These are phyloP conservation scores for Sander lucioperca DNA, from an alignment of 2,113 vertebrate species.

Conservation along the genomic window DNA sequence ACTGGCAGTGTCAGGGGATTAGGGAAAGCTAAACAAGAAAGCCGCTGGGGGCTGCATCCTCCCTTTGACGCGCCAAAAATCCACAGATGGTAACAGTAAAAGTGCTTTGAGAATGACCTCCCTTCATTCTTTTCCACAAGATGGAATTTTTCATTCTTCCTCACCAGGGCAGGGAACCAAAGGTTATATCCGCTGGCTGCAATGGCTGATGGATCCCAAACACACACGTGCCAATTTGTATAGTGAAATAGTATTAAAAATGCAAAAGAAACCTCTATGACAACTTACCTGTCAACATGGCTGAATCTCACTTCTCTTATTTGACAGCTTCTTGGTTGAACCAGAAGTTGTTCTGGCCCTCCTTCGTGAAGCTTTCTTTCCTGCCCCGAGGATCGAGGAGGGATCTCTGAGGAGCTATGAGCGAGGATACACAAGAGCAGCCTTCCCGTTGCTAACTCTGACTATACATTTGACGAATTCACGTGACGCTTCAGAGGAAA, in stretches of 20 bases:
- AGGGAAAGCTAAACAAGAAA: conserved; percentile 59
- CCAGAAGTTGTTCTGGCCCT: too few species aligned
- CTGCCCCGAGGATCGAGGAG: too few species aligned
- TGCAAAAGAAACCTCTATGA: not conserved
- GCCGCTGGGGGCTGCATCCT: conserved; percentile 56
- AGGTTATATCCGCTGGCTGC: not conserved
- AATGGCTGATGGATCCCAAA: conserved; percentile 1
- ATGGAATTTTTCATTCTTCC: conserved; percentile 36
- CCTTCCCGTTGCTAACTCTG: too few species aligned
- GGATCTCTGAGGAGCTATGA: too few species aligned
- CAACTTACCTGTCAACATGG: too few species aligned
- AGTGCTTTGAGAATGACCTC: conserved; percentile 23
- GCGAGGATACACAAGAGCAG: too few species aligned
- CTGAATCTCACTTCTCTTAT: too few species aligned
- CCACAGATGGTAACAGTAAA: conserved; percentile 68
- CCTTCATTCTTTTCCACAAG: conserved; percentile 35
- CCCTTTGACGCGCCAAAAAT: conserved; percentile 55
- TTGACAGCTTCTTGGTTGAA: too few species aligned
- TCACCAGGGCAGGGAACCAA: conserved; percentile 8
- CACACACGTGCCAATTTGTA: not conserved
- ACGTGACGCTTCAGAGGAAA: too few species aligned
- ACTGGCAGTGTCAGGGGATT: conserved; percentile 45
- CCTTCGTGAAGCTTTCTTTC: too few species aligned
- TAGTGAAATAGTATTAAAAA: not conserved
- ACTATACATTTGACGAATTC: too few species aligned